These are phyloP conservation scores for Thymelicus acteon DNA, from an alignment of 2,888 invertebrate genomes.

Conservation along the genomic window DNA sequence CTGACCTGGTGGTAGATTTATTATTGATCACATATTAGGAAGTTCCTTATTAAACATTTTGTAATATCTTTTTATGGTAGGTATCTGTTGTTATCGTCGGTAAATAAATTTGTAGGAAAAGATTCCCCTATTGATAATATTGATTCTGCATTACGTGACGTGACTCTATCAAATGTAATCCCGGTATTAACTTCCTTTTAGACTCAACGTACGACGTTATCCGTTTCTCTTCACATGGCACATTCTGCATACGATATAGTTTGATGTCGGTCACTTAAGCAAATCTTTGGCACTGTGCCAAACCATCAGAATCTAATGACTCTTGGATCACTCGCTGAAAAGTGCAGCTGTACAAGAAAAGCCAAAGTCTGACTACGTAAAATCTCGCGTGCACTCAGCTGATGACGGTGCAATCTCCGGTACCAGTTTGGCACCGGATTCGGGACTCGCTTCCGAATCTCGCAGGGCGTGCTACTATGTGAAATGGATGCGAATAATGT, in stretches of 20 bases:
- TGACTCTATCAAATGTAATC: too few relatives aligned
- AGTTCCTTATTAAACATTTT: too few relatives aligned
- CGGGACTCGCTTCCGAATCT: background rate
- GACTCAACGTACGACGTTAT: too few relatives aligned
- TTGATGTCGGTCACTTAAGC: background rate
- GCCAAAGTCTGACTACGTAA: background rate
- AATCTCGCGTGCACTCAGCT: background rate
- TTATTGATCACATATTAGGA: too few relatives aligned
- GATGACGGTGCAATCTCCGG: constrained; percentile 10
- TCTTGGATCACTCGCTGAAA: constrained; percentile 8
- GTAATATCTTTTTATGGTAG: too few relatives aligned
- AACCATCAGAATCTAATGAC: background rate
- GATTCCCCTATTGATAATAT: too few relatives aligned
- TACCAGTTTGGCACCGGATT: background rate
- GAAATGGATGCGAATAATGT: constrained; percentile 3
- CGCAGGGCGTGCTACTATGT: background rate
- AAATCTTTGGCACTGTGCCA: constrained; percentile 1
- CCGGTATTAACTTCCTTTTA: too few relatives aligned
- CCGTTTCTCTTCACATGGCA: background rate
- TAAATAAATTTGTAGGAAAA: too few relatives aligned
- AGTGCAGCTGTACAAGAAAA: constrained; percentile 5
- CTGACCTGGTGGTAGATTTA: too few relatives aligned
- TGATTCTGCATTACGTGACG: too few relatives aligned
- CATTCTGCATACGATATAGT: background rate
- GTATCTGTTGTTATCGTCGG: too few relatives aligned